Evolutionary conservation across 2,888 invertebrate genomes (phyloP).

Genomic region (Tetramorium bicarinatum): DNA sequence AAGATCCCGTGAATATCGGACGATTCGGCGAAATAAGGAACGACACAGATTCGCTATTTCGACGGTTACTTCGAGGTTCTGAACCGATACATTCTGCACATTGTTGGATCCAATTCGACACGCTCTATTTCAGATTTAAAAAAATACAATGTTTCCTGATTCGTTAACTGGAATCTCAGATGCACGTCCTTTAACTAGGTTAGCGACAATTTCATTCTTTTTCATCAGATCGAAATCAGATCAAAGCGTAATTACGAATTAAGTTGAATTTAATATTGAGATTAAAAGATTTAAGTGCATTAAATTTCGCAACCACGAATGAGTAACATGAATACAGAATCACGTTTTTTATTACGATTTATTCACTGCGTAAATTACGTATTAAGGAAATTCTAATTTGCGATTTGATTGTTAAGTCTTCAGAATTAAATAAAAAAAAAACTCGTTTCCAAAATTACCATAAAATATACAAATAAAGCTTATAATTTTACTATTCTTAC

Average conservation of each 20-base stretch:
- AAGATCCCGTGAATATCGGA: conserved; percentile 5
- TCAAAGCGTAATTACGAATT: background rate
- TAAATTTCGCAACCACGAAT: background rate
- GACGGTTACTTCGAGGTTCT: background rate
- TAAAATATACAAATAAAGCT: background rate
- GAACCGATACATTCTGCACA: background rate
- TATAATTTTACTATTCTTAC: background rate
- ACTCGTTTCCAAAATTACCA: background rate
- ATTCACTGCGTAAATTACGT: background rate
- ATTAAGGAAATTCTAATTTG: background rate
- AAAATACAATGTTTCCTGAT: background rate
- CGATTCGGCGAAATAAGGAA: background rate
- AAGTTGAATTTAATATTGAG: conserved; percentile 1
- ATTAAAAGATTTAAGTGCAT: background rate
- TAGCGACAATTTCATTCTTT: conserved; percentile 6
- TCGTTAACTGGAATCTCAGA: background rate
- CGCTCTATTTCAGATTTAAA: background rate
- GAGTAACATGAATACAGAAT: background rate
- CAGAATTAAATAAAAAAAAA: background rate
- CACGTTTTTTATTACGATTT: background rate
- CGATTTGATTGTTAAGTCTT: conserved; percentile 3
- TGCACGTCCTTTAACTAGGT: background rate
- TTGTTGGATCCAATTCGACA: background rate
- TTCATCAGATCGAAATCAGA: background rate
- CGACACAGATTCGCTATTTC: background rate